These are phyloP conservation scores for Alosa sapidissima DNA, from an alignment of 2,797 vertebrate genomes.

Conservation along the genomic window DNA sequence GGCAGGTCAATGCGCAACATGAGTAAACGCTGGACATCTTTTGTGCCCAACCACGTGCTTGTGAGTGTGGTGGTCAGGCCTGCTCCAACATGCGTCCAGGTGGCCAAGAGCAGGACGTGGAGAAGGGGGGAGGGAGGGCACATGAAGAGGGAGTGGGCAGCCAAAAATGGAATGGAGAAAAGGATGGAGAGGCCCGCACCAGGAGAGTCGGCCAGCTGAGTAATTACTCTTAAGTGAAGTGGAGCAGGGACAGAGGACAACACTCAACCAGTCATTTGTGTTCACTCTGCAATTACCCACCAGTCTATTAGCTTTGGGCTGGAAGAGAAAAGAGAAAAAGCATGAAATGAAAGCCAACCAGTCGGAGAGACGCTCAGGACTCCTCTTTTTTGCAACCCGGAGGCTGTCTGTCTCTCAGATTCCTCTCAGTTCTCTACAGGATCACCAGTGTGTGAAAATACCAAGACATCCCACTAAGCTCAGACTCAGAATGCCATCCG, in stretches of 20 bases:
- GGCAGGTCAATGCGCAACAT: neutral
- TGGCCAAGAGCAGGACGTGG: neutral
- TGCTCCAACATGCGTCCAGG: neutral
- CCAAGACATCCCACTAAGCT: neutral
- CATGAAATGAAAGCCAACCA: neutral
- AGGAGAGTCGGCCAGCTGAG: slow-evolving; percentile 57
- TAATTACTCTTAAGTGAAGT: slow-evolving; percentile 80
- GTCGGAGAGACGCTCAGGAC: neutral
- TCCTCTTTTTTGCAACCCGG: neutral
- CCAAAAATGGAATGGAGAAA: slow-evolving; percentile 45
- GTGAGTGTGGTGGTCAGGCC: neutral
- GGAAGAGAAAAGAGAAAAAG: neutral
- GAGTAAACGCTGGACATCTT: too few relatives aligned
- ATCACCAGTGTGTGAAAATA: neutral
- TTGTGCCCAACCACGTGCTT: too few relatives aligned
- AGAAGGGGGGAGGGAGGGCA: neutral
- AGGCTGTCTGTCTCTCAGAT: neutral
- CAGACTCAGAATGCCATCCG: neutral
- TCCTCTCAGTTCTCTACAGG: neutral
- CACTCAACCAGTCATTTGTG: slow-evolving; percentile 66
- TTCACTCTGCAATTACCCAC: slow-evolving; percentile 69
- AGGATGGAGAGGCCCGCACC: slow-evolving; percentile 34
- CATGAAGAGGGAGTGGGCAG: slow-evolving; percentile 33
- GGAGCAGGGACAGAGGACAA: slow-evolving; percentile 68
- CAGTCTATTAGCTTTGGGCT: slow-evolving; percentile 71